Conservation (phyloP, 2,888 invertebrate species). For the Pheosia tremula region DNA sequence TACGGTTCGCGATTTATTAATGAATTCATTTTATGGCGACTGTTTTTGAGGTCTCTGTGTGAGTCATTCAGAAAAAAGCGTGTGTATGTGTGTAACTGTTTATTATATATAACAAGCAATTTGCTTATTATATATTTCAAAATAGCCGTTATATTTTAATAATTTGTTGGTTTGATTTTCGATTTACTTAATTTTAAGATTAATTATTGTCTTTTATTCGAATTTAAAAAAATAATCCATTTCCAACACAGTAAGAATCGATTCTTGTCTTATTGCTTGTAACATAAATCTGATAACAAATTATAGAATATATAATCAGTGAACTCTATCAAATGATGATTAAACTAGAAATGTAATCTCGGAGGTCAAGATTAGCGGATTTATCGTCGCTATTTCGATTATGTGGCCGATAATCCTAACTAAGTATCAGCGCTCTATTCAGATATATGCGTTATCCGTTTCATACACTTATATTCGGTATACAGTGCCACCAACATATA, state of each 20-base stretch:
- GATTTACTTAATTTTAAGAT: too few species aligned
- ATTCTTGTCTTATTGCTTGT: neutral
- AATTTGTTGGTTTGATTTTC: too few species aligned
- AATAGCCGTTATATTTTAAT: too few species aligned
- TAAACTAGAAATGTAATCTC: constrained; percentile 16
- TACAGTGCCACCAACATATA: too few species aligned
- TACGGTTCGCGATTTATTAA: constrained; percentile 19
- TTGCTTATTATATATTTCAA: too few species aligned
- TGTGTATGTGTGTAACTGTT: too few species aligned
- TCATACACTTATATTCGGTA: too few species aligned
- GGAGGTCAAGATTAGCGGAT: constrained; percentile 15
- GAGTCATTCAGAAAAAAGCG: neutral
- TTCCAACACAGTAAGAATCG: neutral
- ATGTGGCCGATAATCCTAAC: constrained; percentile 23
- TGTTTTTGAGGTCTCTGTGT: neutral
- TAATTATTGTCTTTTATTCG: neutral
- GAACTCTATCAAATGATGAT: constrained; percentile 15
- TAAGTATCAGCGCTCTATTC: neutral
- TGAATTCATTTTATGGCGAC: constrained; percentile 7
- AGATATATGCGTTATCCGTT: neutral
- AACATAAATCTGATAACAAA: neutral
- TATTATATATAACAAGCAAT: too few species aligned
- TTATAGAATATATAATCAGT: neutral
- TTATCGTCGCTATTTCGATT: constrained; percentile 16
- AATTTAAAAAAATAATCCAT: neutral